Conservation (phyloP, 2,888 invertebrate species). For the Melanophora roralis region DNA sequence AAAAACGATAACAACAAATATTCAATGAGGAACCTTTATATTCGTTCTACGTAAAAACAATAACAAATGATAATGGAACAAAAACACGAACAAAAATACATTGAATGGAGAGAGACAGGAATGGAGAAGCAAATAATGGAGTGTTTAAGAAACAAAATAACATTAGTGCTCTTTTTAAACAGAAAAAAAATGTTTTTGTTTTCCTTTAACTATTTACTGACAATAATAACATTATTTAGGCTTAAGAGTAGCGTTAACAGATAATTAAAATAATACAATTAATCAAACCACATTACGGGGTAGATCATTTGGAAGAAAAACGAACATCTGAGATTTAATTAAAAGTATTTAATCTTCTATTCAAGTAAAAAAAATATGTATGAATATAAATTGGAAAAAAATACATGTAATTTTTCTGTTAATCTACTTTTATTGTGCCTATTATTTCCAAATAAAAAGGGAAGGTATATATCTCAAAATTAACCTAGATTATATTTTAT, state of each 20-base stretch:
- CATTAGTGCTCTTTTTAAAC: not conserved
- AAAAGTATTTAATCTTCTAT: not conserved
- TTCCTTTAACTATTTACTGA: not conserved
- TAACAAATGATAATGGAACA: constrained; percentile 39
- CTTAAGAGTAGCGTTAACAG: constrained; percentile 5
- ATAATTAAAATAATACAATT: constrained; percentile 13
- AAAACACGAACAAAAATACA: too few species aligned
- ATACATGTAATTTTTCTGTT: not conserved
- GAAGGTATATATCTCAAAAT: too few species aligned
- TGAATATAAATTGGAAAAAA: not conserved
- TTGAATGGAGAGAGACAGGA: not conserved
- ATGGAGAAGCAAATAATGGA: not conserved
- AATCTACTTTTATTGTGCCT: not conserved
- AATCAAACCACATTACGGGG: not conserved
- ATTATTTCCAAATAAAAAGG: too few species aligned
- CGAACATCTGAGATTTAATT: not conserved
- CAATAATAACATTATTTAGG: not conserved
- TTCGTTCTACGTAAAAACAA: too few species aligned
- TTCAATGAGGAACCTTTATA: too few species aligned
- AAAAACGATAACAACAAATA: not conserved
- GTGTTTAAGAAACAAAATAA: not conserved
- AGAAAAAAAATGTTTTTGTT: not conserved
- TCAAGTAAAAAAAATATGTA: not conserved
- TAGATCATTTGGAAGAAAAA: not conserved
- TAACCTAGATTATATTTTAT: too few species aligned